Evolutionary conservation across 2,888 invertebrate genomes (phyloP).

Genomic region (Siphlonurus alternatus): DNA sequence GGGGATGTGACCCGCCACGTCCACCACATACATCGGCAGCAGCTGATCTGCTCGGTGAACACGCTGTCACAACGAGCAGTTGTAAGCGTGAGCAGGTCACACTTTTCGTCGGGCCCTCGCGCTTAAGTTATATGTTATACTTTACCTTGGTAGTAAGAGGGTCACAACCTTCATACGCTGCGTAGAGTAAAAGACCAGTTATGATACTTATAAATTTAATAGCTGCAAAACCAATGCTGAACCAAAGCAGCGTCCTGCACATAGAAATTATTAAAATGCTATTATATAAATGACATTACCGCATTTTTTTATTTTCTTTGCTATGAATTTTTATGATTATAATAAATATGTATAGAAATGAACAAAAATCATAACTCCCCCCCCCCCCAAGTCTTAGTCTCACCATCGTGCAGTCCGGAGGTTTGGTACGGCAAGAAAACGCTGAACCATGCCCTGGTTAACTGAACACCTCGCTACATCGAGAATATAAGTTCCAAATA

Average conservation of each 20-base stretch:
- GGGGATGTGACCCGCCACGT: conserved; percentile 55
- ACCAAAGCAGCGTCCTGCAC: not conserved
- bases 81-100: too few species aligned
- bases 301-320: not conserved
- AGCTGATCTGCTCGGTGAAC: conserved; percentile 42
- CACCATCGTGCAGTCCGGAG: not conserved
- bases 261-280: too few species aligned
- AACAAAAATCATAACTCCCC: too few species aligned
- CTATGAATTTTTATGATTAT: not conserved
- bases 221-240: not conserved
- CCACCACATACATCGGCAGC: conserved; percentile 69
- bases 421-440: conserved; percentile 2
- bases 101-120: too few species aligned
- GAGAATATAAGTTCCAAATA: not conserved
- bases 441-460: conserved; percentile 6
- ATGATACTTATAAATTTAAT: conserved; percentile 1
- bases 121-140: not conserved
- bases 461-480: not conserved
- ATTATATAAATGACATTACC: not conserved
- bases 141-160: conserved; percentile 5
- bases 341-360: not conserved
- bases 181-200: conserved; percentile 4
- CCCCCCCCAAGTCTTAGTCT: too few species aligned
- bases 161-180: conserved; percentile 8
- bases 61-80: not conserved